Base-by-base conservation (phyloP, 2,113 vertebrate species). In the Recurvirostra avosetta region DNA sequence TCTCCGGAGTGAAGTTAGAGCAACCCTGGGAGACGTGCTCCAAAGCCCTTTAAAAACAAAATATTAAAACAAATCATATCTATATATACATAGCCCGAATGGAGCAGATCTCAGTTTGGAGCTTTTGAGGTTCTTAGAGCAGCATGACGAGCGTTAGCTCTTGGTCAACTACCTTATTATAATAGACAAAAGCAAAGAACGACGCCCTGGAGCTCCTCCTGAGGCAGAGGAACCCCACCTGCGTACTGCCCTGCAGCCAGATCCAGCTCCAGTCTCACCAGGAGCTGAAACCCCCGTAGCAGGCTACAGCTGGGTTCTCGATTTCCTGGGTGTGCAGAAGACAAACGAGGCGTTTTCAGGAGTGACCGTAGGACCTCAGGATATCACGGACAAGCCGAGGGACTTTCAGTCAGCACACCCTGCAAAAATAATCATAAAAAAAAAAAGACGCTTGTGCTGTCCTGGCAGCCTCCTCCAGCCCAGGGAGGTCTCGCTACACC, bases 281-380 rank as follows among this genome's bases (percentile, higher is more conserved):
- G 43, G 5, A 43, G 43, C 27, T 2, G 30, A 26, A 36, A 25
- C 8, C 8, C 32, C 34, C 4, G 14, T 3, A 17, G 16, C 11
- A 66, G 23, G 23, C 22, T 68, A 8, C 49, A 6, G 5, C 23
- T 0, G 0, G 45, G 6, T 41, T 55, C 47, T 77, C 3, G 4
- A 6, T 36, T 3, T 30, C 15, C 61, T 29, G 26, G 30, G 21
- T 0, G 3, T 0, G 13, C 36, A 15, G 86, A 71, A 71, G 19
- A 56, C 23, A 25, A 45, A 68, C 0, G 6, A 32, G 23, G 32
- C 2, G 1, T 34, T 63, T 89, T 8, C 56, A 66, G 7, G 45
- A 67, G 59, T 0, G 2, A 23, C 21, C 3, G 3, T 0, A 15
- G 36, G 62, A 38, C 43, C 41, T 2, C 49, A 5, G 72, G 32